Percentiles rank a stretch among this genome's conserved stretches.
Conservation (phyloP, 2,113 vertebrate genomes). For the Psilopogon haemacephalus region DNA sequence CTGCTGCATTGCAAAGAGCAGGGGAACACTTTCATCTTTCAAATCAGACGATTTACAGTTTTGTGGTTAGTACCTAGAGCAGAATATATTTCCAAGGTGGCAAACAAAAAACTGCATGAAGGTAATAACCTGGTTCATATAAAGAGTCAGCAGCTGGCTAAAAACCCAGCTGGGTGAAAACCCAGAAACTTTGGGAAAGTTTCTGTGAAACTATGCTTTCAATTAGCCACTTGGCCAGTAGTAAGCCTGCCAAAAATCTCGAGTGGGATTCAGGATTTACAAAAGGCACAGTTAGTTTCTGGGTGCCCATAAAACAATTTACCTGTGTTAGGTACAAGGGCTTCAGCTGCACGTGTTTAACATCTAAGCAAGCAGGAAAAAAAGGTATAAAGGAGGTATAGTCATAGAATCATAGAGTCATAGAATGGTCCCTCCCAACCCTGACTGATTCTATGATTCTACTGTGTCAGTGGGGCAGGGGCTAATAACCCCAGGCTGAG, state of each 20-base stretch:
- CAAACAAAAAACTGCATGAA: neutral
- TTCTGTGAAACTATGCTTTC: neutral
- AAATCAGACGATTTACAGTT: neutral
- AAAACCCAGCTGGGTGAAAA: neutral
- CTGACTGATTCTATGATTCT: too few species aligned
- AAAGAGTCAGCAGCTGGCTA: neutral
- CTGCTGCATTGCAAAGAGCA: neutral
- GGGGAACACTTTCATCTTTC: neutral
- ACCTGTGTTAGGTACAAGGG: neutral
- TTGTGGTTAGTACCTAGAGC: neutral
- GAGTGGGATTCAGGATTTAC: neutral
- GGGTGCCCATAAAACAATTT: neutral
- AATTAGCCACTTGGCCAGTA: neutral
- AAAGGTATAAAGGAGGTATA: too few species aligned
- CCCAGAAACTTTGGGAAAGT: neutral
- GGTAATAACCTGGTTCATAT: neutral
- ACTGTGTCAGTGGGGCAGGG: accelerated
- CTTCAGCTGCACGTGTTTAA: neutral
- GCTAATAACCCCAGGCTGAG: neutral
- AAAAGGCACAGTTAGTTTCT: neutral
- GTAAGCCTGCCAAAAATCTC: neutral
- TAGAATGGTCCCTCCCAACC: too few species aligned
- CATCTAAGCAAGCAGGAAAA: neutral
- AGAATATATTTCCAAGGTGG: neutral
- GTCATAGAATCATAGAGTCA: too few species aligned